phyloP scores from a whole-genome alignment of 2,888 invertebrate species.

The Monoplex corrugatus region DNA sequence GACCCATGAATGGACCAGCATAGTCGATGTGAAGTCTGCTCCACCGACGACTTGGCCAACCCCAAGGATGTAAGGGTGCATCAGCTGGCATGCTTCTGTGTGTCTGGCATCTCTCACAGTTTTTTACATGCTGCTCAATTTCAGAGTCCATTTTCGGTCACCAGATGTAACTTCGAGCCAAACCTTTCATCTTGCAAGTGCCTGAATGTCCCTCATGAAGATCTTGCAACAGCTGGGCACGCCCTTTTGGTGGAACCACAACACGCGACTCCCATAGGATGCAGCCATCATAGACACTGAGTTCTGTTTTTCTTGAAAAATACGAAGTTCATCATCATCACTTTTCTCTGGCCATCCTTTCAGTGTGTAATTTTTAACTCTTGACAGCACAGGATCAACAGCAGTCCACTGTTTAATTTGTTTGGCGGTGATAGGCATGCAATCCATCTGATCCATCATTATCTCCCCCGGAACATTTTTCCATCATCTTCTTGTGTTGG shows the following conservation, averaged over 20 bases:
- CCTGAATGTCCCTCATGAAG: constrained; percentile 54
- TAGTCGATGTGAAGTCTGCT: constrained; percentile 1
- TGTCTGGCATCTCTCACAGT: constrained; percentile 55
- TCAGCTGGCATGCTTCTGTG: constrained; percentile 56
- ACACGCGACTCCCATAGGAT: constrained; percentile 51
- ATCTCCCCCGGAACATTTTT: neutral
- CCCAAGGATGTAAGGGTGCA: constrained; percentile 68
- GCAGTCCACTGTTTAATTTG: neutral
- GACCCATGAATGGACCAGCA: neutral
- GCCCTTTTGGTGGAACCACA: constrained; percentile 41
- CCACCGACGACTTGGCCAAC: constrained; percentile 65
- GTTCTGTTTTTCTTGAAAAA: neutral
- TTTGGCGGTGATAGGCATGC: neutral
- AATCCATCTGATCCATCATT: neutral
- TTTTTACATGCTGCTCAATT: constrained; percentile 12
- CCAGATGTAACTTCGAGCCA: constrained; percentile 28
- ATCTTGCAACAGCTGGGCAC: constrained; percentile 32
- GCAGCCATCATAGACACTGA: constrained; percentile 40
- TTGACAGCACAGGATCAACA: neutral
- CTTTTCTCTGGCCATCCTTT: neutral
- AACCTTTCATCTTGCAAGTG: constrained; percentile 51
- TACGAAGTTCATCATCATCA: neutral
- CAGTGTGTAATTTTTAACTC: neutral
- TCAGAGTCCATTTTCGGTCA: constrained; percentile 36
- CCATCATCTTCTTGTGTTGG: neutral